Base-by-base conservation (phyloP, 2,113 vertebrate genomes). In the Callochromis pleurospilus region DNA sequence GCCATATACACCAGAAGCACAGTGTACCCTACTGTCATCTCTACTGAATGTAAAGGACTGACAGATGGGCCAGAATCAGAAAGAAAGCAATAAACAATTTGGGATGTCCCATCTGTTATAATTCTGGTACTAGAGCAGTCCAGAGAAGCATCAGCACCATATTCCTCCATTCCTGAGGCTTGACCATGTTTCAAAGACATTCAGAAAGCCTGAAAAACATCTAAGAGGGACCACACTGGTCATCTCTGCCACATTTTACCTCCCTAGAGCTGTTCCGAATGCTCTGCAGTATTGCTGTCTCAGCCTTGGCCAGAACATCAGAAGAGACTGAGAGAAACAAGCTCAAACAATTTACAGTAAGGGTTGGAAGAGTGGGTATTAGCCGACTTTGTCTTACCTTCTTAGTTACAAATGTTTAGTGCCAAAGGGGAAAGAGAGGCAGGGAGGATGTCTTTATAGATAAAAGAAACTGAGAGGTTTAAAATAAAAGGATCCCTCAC, bases 81-180 rank as follows among this genome's bases (percentile, higher is more conserved):
- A 55, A 86, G 36, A 91, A 38, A 42, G 86, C 58, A 14, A 70
- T 13, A 84, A 80, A 83, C 68, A 82, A 75, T 86, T 89, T 79
- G 53, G 80, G 45, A 65, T 90, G 51, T 88, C 85, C 88, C 95
- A 95, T 94, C 92, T 96, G 92, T 87, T 86, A 92, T 75, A 94
- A 89, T 92, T 93, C 55, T 49, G 53, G 24, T 88, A 81, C 87
- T 80, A 7, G 73, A 85, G 73, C 14, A 56, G 81, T 60, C 82
- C 54, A 85, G 62, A 51, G 53, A 24, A 92, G 85, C 81, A 93
- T 93, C 81, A 88, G 85, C 15, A 49, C 33, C 5, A 9, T 87
- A 56, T 88, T 86, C 47, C 81, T 86, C 24, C 53, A 31, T 84
- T 88, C 84, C 31, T 55, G 17, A 60, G 58, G 31, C 45, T 85